phyloP scores from a whole-genome alignment of 2,888 invertebrate species.

The Agonum fuliginosum region DNA sequence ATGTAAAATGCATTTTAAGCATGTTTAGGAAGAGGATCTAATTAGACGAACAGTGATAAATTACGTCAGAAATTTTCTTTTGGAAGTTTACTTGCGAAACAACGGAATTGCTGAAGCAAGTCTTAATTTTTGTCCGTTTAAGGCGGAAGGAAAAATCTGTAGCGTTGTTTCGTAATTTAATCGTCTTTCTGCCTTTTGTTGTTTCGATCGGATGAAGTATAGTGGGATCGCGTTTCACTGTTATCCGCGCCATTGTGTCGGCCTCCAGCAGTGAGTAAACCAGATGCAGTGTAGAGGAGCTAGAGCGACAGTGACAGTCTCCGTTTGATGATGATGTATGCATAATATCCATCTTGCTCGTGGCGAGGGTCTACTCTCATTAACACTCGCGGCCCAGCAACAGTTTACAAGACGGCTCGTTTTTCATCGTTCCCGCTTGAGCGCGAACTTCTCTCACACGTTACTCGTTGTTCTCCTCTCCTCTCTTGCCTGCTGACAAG shows the following conservation, averaged over 20 bases:
- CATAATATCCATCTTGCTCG: constrained; percentile 66
- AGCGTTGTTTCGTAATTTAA: constrained; percentile 7
- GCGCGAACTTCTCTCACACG: constrained; percentile 58
- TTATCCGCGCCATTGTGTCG: constrained; percentile 21
- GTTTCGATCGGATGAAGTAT: constrained; percentile 21
- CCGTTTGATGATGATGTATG: constrained; percentile 64
- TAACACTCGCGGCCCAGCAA: constrained; percentile 67
- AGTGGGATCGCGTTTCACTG: constrained; percentile 12
- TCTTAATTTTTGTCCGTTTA: constrained; percentile 7
- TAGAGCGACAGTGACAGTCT: constrained; percentile 37
- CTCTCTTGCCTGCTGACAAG: background rate
- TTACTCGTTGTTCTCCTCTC: background rate
- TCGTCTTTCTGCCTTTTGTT: constrained; percentile 14
- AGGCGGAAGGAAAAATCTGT: constrained; percentile 7
- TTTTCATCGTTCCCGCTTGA: constrained; percentile 68
- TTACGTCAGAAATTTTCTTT: background rate
- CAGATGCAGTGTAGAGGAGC: constrained; percentile 13
- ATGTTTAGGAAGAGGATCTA: background rate
- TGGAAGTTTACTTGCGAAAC: background rate
- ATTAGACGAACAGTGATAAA: constrained; percentile 7
- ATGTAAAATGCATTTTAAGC: background rate
- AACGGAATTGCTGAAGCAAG: background rate
- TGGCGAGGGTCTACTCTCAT: constrained; percentile 66
- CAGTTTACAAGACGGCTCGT: constrained; percentile 67
- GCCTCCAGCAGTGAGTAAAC: background rate